Evolutionary conservation across 2,797 vertebrate species (phyloP).

Genomic region (Dendrocincla tyrannina): DNA sequence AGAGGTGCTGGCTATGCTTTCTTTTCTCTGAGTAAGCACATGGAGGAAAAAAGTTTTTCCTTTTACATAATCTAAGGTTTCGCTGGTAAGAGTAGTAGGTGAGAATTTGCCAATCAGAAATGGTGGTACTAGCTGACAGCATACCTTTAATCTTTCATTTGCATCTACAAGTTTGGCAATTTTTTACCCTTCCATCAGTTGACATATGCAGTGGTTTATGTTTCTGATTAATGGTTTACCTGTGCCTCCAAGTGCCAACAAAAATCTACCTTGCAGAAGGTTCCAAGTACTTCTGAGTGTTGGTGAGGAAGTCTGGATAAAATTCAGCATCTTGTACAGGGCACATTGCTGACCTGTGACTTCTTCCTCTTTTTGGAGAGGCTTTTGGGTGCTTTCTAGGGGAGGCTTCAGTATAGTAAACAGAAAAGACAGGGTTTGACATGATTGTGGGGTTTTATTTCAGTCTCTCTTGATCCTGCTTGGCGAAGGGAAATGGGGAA

Average conservation of each 20-base stretch:
- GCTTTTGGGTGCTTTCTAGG: background rate
- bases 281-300: slow-evolving; percentile 24
- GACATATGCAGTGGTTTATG: background rate
- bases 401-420: background rate
- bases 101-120: background rate
- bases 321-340: slow-evolving; percentile 4
- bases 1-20: background rate
- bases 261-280: slow-evolving; percentile 12
- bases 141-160: slow-evolving; percentile 8
- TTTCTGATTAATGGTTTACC: slow-evolving; percentile 57
- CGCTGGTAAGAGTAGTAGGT: background rate
- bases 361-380: slow-evolving; percentile 24
- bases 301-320: slow-evolving; percentile 21
- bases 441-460: slow-evolving; percentile 21
- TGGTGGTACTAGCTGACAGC: background rate
- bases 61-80: background rate
- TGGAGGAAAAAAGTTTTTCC: background rate
- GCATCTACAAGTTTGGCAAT: background rate
- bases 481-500: background rate
- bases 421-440: slow-evolving; percentile 2
- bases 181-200: background rate
- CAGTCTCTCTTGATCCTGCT: background rate
- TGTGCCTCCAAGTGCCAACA: slow-evolving; percentile 28
- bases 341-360: background rate
- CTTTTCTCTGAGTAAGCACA: background rate